A percentile compares a stretch with the other conserved stretches of the same genome.
These are phyloP conservation scores for Lophius americanus DNA, from an alignment of 2,797 vertebrate genomes.

Conservation along the genomic window DNA sequence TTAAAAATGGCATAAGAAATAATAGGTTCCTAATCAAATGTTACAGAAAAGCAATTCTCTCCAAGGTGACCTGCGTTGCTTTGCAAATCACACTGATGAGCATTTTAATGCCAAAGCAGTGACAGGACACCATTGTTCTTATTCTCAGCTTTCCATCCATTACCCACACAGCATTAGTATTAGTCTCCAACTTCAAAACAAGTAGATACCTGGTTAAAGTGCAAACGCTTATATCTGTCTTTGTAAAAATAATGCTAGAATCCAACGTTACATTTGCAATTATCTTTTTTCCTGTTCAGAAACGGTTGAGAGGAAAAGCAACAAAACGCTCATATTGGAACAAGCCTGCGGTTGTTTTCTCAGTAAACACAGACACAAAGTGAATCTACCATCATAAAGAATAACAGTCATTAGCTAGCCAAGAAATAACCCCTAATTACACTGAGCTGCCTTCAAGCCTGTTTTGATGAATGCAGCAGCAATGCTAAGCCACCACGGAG, in stretches of 20 bases:
- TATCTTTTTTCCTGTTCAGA: constrained; percentile 22
- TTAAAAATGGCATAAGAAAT: constrained; percentile 80
- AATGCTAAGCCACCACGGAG: constrained; percentile 38
- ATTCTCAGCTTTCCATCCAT: constrained; percentile 37
- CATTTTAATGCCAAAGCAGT: constrained; percentile 64
- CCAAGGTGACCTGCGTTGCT: constrained; percentile 80
- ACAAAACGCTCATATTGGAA: constrained; percentile 30
- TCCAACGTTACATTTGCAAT: constrained; percentile 13
- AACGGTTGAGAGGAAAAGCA: constrained; percentile 35
- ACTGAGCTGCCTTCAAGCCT: constrained; percentile 67
- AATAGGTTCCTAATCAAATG: constrained; percentile 80
- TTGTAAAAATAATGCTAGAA: constrained; percentile 1
- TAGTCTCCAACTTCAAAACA: background rate
- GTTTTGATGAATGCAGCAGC: constrained; percentile 74
- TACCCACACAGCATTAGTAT: constrained; percentile 33
- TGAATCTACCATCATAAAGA: constrained; percentile 70
- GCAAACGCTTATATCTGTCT: background rate
- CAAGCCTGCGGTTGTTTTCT: constrained; percentile 67
- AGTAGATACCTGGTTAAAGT: constrained; percentile 14
- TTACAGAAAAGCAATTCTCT: constrained; percentile 81
- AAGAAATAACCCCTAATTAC: constrained; percentile 79
- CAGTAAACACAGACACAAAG: constrained; percentile 51
- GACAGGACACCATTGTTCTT: constrained; percentile 60
- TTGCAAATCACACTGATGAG: constrained; percentile 76
- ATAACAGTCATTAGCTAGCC: constrained; percentile 77